These are phyloP conservation scores for Drosophila arizonae DNA, from an alignment of 1,140 invertebrate genomes.

Conservation along the genomic window DNA sequence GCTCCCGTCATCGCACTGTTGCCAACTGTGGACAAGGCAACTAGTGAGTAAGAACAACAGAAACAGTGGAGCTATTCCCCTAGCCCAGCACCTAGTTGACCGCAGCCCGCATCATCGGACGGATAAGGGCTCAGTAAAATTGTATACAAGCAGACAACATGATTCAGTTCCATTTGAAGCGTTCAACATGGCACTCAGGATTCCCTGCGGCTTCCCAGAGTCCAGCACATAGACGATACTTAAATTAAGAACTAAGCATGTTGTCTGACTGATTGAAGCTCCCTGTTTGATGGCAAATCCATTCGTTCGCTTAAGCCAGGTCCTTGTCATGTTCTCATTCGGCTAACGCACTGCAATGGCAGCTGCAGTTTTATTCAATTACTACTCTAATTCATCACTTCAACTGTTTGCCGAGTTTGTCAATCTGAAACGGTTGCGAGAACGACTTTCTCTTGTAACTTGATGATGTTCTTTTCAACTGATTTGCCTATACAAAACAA, in stretches of 20 bases:
- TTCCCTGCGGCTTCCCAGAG: neutral
- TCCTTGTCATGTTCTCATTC: slow-evolving; percentile 21
- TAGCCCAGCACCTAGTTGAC: slow-evolving; percentile 1
- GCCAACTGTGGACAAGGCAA: slow-evolving; percentile 41
- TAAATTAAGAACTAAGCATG: slow-evolving; percentile 25
- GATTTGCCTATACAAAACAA: neutral
- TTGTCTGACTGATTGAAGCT: slow-evolving; percentile 20
- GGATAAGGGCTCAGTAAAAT: slow-evolving; percentile 27
- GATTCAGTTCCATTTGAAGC: slow-evolving; percentile 11
- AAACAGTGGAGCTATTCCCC: neutral
- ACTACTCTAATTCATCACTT: slow-evolving; percentile 19
- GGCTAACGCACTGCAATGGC: neutral
- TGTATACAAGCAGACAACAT: slow-evolving; percentile 18
- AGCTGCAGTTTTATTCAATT: slow-evolving; percentile 26
- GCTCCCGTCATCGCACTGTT: slow-evolving; percentile 41
- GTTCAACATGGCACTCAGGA: neutral
- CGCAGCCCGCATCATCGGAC: slow-evolving; percentile 4
- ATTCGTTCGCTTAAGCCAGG: neutral
- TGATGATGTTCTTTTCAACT: neutral
- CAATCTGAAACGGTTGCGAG: slow-evolving; percentile 7
- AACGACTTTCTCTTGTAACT: neutral
- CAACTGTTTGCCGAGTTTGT: slow-evolving; percentile 12
- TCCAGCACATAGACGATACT: slow-evolving; percentile 2
- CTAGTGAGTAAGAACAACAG: slow-evolving; percentile 25
- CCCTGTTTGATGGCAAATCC: neutral